Base-by-base conservation (phyloP, 2,797 vertebrate species). In the Megalops cyprinoides region DNA sequence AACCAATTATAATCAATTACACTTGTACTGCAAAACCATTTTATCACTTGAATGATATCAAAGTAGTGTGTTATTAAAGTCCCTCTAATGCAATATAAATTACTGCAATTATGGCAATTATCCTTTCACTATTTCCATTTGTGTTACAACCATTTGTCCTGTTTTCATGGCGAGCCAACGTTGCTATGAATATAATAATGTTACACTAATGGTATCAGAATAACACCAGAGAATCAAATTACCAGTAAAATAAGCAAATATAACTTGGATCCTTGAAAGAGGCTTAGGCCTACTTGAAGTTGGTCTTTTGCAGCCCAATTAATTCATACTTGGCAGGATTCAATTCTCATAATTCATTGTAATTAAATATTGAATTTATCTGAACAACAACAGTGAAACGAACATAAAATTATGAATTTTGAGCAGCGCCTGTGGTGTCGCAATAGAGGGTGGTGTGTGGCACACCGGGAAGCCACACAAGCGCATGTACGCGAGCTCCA, bases 1-100 rank as follows among this genome's bases (percentile, higher is more conserved):
- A 83, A 82, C 80, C 82, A 82, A 85, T 82, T 80, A 74, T 46
- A 53, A 58, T 74, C 81, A 83, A 83, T 87, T 81, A 73, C 71
- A 76, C 79, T 46, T 28, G 77, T 55, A 67, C 82, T 34, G 60
- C 76, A 79, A 76, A 79, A 56, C 37, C 58, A 77, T 82, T 83
- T 84, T 67, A 83, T 81, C 76, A 46, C 58, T 85, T 53, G 2
- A 84, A 79, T 67, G 20, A 71, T 77, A 82, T 82, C 62, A 82
- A 76, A 79, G 39, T 67, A 71, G 56, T 42, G 46, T 83, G 44
- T 82, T 82, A 77, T 84, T 78, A 82, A 85, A 77, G 69, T 60
- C 69, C 34, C 4, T n/a, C 78, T 81, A 83, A 81, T 81, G 82
- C 71, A 84, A 74, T 77, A 79, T 78, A 83, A 81, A 84, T 83